Base-by-base conservation (phyloP, 2,888 invertebrate species). In the Adelphocoris suturalis region DNA sequence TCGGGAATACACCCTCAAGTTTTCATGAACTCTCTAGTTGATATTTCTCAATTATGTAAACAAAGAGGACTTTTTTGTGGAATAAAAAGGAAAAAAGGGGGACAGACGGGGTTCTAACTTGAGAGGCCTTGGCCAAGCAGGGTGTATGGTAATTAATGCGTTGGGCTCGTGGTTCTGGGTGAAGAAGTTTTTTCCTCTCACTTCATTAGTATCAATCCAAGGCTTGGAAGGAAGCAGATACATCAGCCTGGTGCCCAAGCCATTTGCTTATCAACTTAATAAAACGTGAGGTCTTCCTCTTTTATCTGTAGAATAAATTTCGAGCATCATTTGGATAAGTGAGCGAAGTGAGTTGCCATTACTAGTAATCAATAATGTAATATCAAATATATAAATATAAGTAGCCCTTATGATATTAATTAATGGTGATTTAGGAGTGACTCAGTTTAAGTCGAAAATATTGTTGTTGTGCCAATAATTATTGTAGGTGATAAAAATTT, bases 201-300 rank as follows among this genome's bases (percentile, higher is more conserved):
- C 82, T 82, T 82, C 82, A 82, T 82, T 82, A 82, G 82, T 82
- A 82, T 82, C 82, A 82, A 82, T 82, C 82, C 82, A 19, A 52
- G n/a, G 78, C 52, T 19, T 68, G 23, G 68, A 68, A 23, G 68
- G 13, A 23, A 23, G 68, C 14, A 23, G 68, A 52, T 16, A 52
- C 13, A 52, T 52, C 52, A 68, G 68, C 68, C 68, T 52, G 52
- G 5, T 2, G 52, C 52, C 52, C 37, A 37, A 37, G 52, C 52
- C 68, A 37, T 37, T 37, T 37, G 23, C 23, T 23, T 19, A 23
- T 23, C 23, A 23, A 19, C 68, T 68, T 11, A 68, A 68, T 68
- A 68, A 68, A 23, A 68, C 13, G 23, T 68, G 68, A 11, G 23
- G 13, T 16, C 52, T 52, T 52, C 16, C 52, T 52, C 52, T 11